Evolutionary conservation across 2,888 invertebrate genomes (phyloP), one percentile per base, ranked within the genome.

Genomic region (Sycophila texana): DNA sequence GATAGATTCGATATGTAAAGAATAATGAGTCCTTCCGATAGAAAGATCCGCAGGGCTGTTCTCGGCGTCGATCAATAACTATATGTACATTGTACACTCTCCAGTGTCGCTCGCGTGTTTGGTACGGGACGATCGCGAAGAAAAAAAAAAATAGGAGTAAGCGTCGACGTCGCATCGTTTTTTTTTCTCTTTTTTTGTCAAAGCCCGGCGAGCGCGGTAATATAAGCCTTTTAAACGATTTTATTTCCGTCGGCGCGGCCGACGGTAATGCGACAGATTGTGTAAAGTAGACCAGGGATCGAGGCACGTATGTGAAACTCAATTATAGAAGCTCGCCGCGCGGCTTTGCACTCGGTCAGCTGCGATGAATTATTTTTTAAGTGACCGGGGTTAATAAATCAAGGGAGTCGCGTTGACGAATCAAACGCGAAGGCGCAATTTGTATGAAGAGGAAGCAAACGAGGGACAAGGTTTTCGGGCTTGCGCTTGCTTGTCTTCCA

Each of bases 311-410:
- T 10, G n/a, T 0, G 16, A 53, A 53, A 14, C n/a, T 14, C 53
- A 53, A 53, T 53, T 53, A 16, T 53, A n/a, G 53, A 53, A 2
- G 53, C 53, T 53, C 16, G 39, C 39, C 4, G n/a, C 4, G n/a
- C 53, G n/a, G 53, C 14, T n/a, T 16, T 14, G 53, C 53, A n/a
- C n/a, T 53, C n/a, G 5, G 53, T 53, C n/a, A 4, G n/a, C 53
- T 53, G 53, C 53, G n/a, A 53, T 53, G 14, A 53, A 53, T n/a
- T 53, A 53, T 53, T n/a, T 26, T 63, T 63, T n/a, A 39, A 63
- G 30, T 63, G 61, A 26, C 26, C 26, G n/a, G 14, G 16, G 16
- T n/a, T 63, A n/a, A 63, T 39, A 63, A n/a, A 63, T 63, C 61
- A 63, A 16, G 30, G 12, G n/a, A 13, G n/a, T 7, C 30, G 26